phyloP scores from a whole-genome alignment of 2,797 vertebrate genomes.

The Apodemus agrarius region DNA sequence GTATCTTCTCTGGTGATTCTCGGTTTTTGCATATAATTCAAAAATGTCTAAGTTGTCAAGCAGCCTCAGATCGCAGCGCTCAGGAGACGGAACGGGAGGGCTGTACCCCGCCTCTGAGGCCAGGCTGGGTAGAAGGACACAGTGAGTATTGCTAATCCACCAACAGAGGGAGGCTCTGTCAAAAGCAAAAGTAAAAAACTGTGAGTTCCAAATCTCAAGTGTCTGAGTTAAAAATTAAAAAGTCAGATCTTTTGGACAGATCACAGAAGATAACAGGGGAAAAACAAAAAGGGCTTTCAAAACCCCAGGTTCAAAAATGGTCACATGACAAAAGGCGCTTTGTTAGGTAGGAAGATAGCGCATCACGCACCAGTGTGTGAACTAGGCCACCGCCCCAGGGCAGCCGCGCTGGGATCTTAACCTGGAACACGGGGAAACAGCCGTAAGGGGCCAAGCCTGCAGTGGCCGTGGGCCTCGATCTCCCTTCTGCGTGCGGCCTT shows the following conservation, averaged over 20 bases:
- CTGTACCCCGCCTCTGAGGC: not conserved
- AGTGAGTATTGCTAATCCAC: too few relatives aligned
- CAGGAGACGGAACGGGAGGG: not conserved
- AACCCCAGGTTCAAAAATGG: not conserved
- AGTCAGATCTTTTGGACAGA: conserved; percentile 32
- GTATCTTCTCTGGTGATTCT: not conserved
- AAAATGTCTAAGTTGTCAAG: not conserved
- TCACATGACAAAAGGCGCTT: not conserved
- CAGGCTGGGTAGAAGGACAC: not conserved
- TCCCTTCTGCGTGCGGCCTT: not conserved
- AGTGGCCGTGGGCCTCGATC: not conserved
- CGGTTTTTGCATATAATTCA: conserved; percentile 22
- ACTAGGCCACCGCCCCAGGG: not conserved
- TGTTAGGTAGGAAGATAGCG: conserved; percentile 3
- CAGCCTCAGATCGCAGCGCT: not conserved
- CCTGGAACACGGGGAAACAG: not conserved
- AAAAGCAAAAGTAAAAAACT: not conserved
- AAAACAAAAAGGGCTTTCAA: not conserved
- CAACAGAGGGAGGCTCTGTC: not conserved
- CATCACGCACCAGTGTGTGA: not conserved
- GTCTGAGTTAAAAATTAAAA: not conserved
- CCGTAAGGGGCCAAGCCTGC: not conserved
- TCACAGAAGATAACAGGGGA: not conserved
- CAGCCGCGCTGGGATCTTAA: conserved; percentile 13
- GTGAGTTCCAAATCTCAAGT: not conserved